These are phyloP conservation scores for Pharmacophagus antenor DNA, from an alignment of 2,888 invertebrate genomes.

Conservation along the genomic window DNA sequence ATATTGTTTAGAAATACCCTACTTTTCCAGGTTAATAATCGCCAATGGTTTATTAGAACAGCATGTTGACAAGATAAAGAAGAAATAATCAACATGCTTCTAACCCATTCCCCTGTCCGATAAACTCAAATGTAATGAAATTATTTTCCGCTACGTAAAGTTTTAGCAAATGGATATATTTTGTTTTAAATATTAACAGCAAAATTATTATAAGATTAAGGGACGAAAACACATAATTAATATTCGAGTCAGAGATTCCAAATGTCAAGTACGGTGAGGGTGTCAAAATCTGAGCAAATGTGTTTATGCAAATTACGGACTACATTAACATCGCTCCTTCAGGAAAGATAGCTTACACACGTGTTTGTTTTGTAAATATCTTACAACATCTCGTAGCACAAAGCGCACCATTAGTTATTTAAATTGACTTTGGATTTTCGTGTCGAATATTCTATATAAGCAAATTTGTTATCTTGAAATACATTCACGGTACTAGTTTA, in stretches of 20 bases:
- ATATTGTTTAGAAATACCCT: too few species aligned
- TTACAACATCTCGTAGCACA: conserved; percentile 36
- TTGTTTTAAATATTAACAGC: neutral
- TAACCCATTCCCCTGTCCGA: too few species aligned
- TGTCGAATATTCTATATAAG: conserved; percentile 10
- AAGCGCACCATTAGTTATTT: conserved; percentile 29
- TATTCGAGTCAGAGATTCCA: conserved; percentile 69
- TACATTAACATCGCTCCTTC: conserved; percentile 63
- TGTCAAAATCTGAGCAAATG: conserved; percentile 75
- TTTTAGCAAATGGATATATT: neutral
- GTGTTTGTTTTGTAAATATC: conserved; percentile 59
- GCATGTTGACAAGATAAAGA: too few species aligned
- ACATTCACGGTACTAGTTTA: neutral
- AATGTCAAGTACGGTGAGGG: conserved; percentile 64
- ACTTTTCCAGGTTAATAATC: too few species aligned
- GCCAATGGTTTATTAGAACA: too few species aligned
- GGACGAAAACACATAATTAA: conserved; percentile 35
- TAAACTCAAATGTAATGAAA: neutral
- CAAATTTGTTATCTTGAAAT: conserved; percentile 3
- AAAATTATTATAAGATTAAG: conserved; percentile 13
- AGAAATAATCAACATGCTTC: too few species aligned
- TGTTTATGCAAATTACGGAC: conserved; percentile 75
- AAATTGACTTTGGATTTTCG: conserved; percentile 26
- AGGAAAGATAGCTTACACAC: conserved; percentile 36
- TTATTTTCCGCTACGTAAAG: too few species aligned